Percentiles rank a stretch among this genome's conserved stretches.
Conservation (phyloP, 2,113 vertebrate species). For the Amazona vittata region DNA sequence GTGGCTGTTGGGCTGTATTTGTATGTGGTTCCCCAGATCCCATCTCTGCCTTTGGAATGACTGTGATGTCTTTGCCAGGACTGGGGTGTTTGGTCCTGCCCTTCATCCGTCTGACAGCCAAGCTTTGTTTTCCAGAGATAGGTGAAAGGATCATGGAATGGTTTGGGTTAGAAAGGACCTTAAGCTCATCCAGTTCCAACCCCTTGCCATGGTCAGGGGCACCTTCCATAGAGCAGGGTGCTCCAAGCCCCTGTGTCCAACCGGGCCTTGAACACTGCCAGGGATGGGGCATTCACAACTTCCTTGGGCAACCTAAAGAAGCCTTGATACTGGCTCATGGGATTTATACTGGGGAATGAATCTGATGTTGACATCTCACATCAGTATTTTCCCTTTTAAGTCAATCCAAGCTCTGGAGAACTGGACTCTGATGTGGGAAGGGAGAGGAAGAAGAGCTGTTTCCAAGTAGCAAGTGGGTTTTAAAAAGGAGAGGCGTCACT, state of each 20-base stretch:
- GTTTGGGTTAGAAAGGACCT: neutral
- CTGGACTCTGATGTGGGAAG: neutral
- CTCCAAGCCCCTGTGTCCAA: neutral
- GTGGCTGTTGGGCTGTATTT: neutral
- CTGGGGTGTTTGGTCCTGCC: neutral
- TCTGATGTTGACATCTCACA: accelerated
- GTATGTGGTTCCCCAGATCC: neutral
- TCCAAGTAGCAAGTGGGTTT: neutral
- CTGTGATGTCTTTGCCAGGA: neutral
- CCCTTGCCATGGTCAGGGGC: neutral
- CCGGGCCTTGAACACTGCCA: neutral
- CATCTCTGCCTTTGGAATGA: neutral
- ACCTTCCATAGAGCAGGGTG: neutral
- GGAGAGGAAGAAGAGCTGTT: neutral
- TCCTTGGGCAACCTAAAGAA: neutral
- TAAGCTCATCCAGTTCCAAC: neutral
- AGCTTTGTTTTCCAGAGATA: neutral
- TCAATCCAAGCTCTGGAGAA: neutral
- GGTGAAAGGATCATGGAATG: neutral
- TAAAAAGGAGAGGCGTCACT: neutral
- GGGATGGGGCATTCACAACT: neutral
- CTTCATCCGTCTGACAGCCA: neutral
- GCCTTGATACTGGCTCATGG: accelerated
- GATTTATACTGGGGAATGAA: neutral
- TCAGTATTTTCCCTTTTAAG: neutral